phyloP scores from a whole-genome alignment of 1,140 invertebrate species.

The Heliconius eleuchia region DNA sequence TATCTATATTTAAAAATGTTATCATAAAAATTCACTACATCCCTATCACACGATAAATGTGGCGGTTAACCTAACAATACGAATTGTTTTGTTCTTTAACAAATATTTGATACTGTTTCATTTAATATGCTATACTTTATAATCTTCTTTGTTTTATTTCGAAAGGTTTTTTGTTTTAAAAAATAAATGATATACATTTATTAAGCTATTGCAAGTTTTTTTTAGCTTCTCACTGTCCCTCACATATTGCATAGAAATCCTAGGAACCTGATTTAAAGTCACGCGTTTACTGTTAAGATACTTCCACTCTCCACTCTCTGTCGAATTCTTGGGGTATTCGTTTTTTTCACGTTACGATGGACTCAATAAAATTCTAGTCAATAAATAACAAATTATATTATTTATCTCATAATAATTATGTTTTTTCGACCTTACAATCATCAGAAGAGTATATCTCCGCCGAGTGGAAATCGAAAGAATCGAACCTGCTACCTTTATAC shows the following conservation, averaged over 20 bases:
- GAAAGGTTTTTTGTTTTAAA: background rate
- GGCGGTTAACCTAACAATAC: constrained; percentile 4
- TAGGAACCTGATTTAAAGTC: no score
- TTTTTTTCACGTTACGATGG: no score
- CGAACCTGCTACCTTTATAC: no score
- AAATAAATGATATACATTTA: background rate
- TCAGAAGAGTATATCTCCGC: no score
- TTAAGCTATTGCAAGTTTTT: background rate
- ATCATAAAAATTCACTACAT: background rate
- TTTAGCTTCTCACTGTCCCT: background rate
- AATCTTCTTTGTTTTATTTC: constrained; percentile 2
- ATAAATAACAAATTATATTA: no score
- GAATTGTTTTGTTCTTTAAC: constrained; percentile 1
- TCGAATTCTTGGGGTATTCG: no score
- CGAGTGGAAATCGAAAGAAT: no score
- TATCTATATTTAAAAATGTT: background rate
- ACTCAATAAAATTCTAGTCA: no score
- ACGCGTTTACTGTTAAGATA: no score
- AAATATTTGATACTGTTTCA: background rate
- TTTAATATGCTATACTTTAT: background rate
- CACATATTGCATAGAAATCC: background rate
- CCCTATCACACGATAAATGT: background rate
- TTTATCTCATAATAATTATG: no score
- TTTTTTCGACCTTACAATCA: no score
- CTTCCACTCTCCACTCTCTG: no score